Evolutionary conservation across 2,113 vertebrate genomes (phyloP).

Genomic region (Rafetus swinhoei): DNA sequence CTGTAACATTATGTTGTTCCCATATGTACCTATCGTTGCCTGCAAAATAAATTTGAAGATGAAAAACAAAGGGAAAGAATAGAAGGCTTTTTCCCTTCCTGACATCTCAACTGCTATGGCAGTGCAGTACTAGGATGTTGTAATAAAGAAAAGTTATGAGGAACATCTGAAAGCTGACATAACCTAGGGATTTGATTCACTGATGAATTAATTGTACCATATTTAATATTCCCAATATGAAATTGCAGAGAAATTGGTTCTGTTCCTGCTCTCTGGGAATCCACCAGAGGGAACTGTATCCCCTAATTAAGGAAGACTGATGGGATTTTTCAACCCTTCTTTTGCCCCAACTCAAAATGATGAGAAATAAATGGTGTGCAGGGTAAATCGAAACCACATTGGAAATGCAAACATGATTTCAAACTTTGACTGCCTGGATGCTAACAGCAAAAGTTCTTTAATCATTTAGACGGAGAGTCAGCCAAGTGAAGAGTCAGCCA

Average conservation of each 20-base stretch:
- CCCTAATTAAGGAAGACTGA: constrained; percentile 65
- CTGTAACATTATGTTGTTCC: not conserved
- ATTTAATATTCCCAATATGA: constrained; percentile 66
- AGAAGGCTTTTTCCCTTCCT: not conserved
- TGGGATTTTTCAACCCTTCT: not conserved
- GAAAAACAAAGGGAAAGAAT: not conserved
- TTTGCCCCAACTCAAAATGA: constrained; percentile 42
- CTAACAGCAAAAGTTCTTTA: constrained; percentile 7
- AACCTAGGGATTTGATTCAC: constrained; percentile 44
- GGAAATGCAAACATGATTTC: constrained; percentile 9
- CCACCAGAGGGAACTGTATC: constrained; percentile 56
- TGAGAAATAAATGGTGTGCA: constrained; percentile 50
- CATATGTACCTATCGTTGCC: not conserved
- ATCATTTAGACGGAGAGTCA: not conserved
- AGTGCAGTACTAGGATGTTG: not conserved
- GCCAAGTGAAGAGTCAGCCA: not conserved
- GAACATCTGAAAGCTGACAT: constrained; percentile 27
- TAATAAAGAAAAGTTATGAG: constrained; percentile 34
- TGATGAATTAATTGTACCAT: constrained; percentile 49
- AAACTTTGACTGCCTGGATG: constrained; percentile 12
- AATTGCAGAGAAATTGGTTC: constrained; percentile 63
- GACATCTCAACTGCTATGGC: not conserved
- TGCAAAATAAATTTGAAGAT: not conserved
- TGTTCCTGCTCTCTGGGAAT: constrained; percentile 46
- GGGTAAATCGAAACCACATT: constrained; percentile 23